These are phyloP conservation scores for Tetanocera ferruginea DNA, from an alignment of 2,888 invertebrate species.

Conservation along the genomic window DNA sequence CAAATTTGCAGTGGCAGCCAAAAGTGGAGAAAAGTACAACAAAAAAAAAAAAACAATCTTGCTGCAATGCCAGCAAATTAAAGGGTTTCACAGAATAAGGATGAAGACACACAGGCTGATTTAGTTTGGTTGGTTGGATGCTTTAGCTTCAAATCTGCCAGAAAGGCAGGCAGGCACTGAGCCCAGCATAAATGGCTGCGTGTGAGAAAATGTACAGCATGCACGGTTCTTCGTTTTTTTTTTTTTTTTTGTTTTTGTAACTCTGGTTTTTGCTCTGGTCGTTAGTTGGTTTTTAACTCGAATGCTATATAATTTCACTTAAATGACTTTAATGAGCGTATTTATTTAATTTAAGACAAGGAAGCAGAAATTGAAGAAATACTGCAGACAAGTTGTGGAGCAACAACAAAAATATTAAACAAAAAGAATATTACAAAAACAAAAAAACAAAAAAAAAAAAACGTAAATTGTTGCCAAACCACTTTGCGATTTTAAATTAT, in stretches of 20 bases:
- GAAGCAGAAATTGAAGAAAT: not conserved
- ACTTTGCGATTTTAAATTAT: slow-evolving; percentile 5
- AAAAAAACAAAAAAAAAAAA: not conserved
- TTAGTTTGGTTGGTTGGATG: no score
- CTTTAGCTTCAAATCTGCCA: no score
- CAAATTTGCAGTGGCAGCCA: not conserved
- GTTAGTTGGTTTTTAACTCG: not conserved
- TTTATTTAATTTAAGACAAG: slow-evolving; percentile 12
- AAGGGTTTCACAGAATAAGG: not conserved
- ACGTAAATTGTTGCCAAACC: not conserved
- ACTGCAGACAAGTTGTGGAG: not conserved
- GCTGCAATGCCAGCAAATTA: not conserved
- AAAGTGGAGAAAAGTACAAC: not conserved
- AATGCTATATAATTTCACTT: slow-evolving; percentile 25
- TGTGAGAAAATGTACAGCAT: slow-evolving; percentile 1
- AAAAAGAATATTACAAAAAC: not conserved
- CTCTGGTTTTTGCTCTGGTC: not conserved
- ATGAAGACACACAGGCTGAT: not conserved
- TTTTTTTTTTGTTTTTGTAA: not conserved
- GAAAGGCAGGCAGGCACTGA: not conserved
- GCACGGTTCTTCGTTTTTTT: not conserved
- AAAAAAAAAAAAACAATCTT: not conserved
- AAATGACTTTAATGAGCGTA: slow-evolving; percentile 30
- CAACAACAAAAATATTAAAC: not conserved
- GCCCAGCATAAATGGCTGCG: not conserved